These are phyloP conservation scores for Pasiphila rectangulata DNA, from an alignment of 2,888 invertebrate genomes.

Conservation along the genomic window DNA sequence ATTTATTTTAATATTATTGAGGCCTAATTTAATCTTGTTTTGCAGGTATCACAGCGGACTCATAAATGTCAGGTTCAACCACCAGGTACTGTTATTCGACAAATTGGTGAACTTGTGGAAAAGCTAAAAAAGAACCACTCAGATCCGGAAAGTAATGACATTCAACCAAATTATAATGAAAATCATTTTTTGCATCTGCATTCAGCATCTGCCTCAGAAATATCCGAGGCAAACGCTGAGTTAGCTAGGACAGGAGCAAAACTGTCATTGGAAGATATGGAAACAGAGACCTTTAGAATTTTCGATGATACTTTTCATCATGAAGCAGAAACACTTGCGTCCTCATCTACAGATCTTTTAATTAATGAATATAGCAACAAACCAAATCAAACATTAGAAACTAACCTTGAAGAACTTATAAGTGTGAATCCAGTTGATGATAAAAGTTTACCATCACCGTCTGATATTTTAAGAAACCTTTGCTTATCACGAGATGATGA, in stretches of 20 bases:
- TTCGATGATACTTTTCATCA: slow-evolving; percentile 52
- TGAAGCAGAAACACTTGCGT: slow-evolving; percentile 27
- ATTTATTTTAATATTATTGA: no score
- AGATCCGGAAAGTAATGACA: slow-evolving; percentile 29
- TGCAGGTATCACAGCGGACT: slow-evolving; percentile 88
- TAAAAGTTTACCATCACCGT: slow-evolving; percentile 83
- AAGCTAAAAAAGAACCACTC: slow-evolving; percentile 69
- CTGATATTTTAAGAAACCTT: slow-evolving; percentile 83
- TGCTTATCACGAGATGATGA: slow-evolving; percentile 78
- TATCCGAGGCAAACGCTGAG: slow-evolving; percentile 69
- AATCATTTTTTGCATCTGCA: no score
- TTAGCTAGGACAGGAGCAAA: slow-evolving; percentile 69
- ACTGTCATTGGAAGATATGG: slow-evolving; percentile 73
- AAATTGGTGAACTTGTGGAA: slow-evolving; percentile 71
- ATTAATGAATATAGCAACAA: slow-evolving; percentile 22
- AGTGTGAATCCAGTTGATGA: slow-evolving; percentile 57
- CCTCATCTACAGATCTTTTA: background rate
- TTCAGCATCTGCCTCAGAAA: no score
- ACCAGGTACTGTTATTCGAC: slow-evolving; percentile 78
- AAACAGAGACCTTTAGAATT: slow-evolving; percentile 66
- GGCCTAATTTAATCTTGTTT: slow-evolving; percentile 11
- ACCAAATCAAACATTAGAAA: slow-evolving; percentile 58
- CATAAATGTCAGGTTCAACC: slow-evolving; percentile 88
- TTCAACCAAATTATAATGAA: slow-evolving; percentile 8
- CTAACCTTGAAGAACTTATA: slow-evolving; percentile 58